Base-by-base conservation (phyloP, 2,888 invertebrate genomes). In the Drosophila fulvimacula region DNA sequence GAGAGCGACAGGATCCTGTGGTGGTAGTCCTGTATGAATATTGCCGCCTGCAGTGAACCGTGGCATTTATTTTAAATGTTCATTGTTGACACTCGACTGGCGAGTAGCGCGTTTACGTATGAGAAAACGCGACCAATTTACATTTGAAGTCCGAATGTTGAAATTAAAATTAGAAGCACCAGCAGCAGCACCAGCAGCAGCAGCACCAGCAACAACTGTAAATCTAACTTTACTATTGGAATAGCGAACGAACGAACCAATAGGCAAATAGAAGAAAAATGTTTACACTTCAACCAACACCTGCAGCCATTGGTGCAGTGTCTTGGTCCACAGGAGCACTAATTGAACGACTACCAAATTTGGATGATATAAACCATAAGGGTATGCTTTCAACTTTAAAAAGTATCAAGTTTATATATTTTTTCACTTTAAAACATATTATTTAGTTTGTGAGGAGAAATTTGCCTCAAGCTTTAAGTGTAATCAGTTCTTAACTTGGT, bases 361-460 rank as follows among this genome's bases (percentile, higher is more conserved):
- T 96, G 94, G 96, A 96, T 93, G 96, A 96, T 91, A 95, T 96
- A 94, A 95, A 96, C 87, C 96, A 96, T 94, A 96, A 96, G 95
- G 96, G 96, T 96, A 95, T 95, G 66, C 13, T 19, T 1, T 3
- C 17, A 21, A 19, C 7, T 15, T 13, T 0, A 42, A 42, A 9
- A 42, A 15, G 5, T 11, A n/a, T 13, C 6, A 42, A 15, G 4
- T 4, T 21, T 3, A 7, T 1, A 21, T 1, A 34, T 42, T 13
- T 0, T 21, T 42, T 21, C 1, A 21, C 24, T 21, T 21, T 3
- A 42, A 24, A 24, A 21, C 6, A 6, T 42, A 3, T 21, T 42
- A 21, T 15, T 42, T 5, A 13, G 13, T 0, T 42, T 7, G 13
- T 6, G 7, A 21, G 0, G 6, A 13, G 15, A 13, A 21, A 19